A percentile compares a stretch with the other conserved stretches of the same genome.
Conservation (phyloP, 2,888 invertebrate species). For the Polydesmus complanatus region DNA sequence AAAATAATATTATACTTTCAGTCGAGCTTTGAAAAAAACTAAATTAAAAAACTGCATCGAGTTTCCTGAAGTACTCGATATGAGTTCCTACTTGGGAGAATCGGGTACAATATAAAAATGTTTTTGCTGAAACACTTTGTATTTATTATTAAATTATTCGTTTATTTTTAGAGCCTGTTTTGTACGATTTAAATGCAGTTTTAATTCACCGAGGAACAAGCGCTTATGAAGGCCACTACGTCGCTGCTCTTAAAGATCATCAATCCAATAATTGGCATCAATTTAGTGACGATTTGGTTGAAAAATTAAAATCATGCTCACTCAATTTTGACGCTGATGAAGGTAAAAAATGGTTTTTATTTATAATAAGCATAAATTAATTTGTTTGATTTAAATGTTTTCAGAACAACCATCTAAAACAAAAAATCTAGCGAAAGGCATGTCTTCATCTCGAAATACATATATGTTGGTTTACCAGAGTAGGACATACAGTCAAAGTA, state of each 20-base stretch:
- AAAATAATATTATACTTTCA: constrained; percentile 25
- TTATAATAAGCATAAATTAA: not conserved
- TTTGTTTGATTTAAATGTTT: constrained; percentile 1
- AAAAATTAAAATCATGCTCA: constrained; percentile 29
- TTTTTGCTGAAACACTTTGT: too few species aligned
- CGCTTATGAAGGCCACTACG: constrained; percentile 52
- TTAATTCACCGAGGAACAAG: constrained; percentile 49
- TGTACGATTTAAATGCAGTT: constrained; percentile 47
- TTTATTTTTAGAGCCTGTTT: constrained; percentile 18
- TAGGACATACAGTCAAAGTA: constrained; percentile 18
- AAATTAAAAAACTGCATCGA: constrained; percentile 44
- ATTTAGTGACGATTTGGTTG: constrained; percentile 45
- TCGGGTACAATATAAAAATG: constrained; percentile 19
- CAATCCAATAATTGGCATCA: constrained; percentile 45
- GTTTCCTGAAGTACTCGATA: constrained; percentile 46
- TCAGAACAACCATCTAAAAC: constrained; percentile 15
- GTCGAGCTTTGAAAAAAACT: constrained; percentile 43
- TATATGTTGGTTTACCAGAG: constrained; percentile 48
- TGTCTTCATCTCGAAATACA: constrained; percentile 42
- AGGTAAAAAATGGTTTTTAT: constrained; percentile 16
- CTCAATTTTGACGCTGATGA: constrained; percentile 36
- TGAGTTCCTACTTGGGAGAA: constrained; percentile 37
- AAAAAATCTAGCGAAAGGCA: constrained; percentile 29
- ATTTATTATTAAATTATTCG: not conserved
- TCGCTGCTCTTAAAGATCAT: constrained; percentile 41